Conservation (phyloP, 2,113 vertebrate species). For the Catharus bicknelli region DNA sequence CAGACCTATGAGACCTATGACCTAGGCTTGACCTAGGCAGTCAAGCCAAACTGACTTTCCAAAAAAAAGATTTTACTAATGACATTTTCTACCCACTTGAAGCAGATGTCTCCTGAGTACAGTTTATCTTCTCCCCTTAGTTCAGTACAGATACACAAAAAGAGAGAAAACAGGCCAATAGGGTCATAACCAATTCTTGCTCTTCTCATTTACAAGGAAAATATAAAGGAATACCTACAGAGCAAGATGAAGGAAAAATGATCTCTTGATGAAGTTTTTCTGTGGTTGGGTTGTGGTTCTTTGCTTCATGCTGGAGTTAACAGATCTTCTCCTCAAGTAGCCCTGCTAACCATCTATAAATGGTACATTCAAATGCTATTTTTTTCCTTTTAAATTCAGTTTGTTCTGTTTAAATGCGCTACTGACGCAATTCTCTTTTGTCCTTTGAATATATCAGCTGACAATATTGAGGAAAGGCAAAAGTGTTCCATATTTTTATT, state of each 20-base stretch:
- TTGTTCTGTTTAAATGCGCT: background rate
- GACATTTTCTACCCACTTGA: background rate
- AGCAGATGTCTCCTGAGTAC: background rate
- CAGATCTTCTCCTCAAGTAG: background rate
- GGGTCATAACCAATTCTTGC: background rate
- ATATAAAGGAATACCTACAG: background rate
- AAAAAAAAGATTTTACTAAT: background rate
- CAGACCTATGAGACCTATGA: too few species aligned
- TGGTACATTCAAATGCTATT: background rate
- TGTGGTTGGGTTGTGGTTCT: background rate
- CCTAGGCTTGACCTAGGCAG: background rate
- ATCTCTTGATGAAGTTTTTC: background rate
- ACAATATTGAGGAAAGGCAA: background rate
- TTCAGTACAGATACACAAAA: background rate
- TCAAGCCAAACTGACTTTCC: background rate
- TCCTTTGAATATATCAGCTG: background rate
- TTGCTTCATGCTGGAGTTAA: background rate
- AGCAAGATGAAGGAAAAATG: background rate
- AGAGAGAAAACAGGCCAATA: background rate
- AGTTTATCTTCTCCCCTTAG: background rate
- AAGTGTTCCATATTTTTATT: background rate
- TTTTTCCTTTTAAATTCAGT: background rate
- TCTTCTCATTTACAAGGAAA: background rate
- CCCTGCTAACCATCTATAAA: background rate
- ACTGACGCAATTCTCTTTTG: background rate